Percentiles rank a stretch among this genome's conserved stretches.
Evolutionary conservation across 2,113 vertebrate genomes (phyloP).

Genomic region (Vireo altiloquus): DNA sequence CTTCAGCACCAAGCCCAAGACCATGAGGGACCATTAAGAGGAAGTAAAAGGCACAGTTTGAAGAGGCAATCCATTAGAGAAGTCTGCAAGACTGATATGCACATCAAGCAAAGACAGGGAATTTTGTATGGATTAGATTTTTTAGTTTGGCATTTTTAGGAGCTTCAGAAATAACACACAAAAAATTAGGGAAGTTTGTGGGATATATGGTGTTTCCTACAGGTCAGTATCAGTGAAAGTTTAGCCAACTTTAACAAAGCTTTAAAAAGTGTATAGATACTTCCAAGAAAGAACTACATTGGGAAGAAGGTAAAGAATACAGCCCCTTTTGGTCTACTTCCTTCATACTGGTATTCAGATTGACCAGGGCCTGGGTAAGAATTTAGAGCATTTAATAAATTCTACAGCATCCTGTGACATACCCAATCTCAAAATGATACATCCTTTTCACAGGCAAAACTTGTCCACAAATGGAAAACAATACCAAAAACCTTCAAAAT

Average conservation of each 20-base stretch:
- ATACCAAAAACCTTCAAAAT: not conserved
- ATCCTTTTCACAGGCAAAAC: not conserved
- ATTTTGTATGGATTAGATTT: not conserved
- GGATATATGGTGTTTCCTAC: not conserved
- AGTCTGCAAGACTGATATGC: not conserved
- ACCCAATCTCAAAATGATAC: not conserved
- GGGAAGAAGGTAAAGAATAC: not conserved
- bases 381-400: not conserved
- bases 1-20: not conserved
- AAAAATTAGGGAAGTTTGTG: not conserved
- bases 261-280: not conserved
- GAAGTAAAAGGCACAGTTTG: not conserved
- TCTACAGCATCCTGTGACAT: not conserved
- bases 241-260: not conserved
- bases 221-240: not conserved
- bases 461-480: not conserved
- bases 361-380: not conserved
- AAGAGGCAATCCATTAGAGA: not conserved
- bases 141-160: not conserved
- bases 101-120: not conserved
- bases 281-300: not conserved
- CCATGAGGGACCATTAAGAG: not conserved
- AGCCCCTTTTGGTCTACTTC: not conserved
- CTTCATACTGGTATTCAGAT: not conserved
- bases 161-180: not conserved